A percentile compares a stretch with the other conserved stretches of the same genome.
Conservation (phyloP, 1,140 invertebrate species). For the Cydia amplana region DNA sequence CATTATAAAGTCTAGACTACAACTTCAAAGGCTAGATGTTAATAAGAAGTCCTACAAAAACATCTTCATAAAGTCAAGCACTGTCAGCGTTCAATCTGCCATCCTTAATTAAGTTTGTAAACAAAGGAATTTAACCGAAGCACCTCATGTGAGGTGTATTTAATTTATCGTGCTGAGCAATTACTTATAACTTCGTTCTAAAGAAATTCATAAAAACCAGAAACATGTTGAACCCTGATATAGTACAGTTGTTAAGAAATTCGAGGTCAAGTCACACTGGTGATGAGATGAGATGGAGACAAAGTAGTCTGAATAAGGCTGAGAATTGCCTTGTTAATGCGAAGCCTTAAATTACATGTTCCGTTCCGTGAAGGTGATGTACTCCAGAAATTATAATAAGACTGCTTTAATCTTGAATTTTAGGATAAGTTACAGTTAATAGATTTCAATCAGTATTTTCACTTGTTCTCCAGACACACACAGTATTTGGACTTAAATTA, state of each 20-base stretch:
- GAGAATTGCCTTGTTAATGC: slow-evolving; percentile 14
- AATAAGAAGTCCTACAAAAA: not conserved
- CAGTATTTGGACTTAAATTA: too few relatives aligned
- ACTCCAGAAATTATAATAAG: not conserved
- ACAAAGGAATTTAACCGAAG: slow-evolving; percentile 1
- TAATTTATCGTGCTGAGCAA: slow-evolving; percentile 10
- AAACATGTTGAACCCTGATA: not conserved
- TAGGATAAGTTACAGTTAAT: not conserved
- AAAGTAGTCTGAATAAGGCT: not conserved
- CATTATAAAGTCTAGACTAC: too few relatives aligned
- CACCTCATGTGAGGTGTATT: slow-evolving; percentile 16
- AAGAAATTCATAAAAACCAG: not conserved
- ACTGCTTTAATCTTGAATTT: slow-evolving; percentile 13
- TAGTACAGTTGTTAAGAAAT: not conserved
- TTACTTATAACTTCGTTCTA: not conserved
- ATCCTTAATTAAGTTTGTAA: slow-evolving; percentile 2
- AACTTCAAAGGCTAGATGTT: too few relatives aligned
- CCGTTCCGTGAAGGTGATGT: not conserved
- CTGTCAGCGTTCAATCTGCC: not conserved
- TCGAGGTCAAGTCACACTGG: not conserved
- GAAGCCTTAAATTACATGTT: slow-evolving; percentile 21
- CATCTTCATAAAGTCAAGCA: not conserved
- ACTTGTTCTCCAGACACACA: too few relatives aligned
- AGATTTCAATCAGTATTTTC: not conserved
- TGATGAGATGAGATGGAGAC: not conserved